Evolutionary conservation across 2,888 invertebrate species (phyloP).

Genomic region (Eupithecia subfuscata): DNA sequence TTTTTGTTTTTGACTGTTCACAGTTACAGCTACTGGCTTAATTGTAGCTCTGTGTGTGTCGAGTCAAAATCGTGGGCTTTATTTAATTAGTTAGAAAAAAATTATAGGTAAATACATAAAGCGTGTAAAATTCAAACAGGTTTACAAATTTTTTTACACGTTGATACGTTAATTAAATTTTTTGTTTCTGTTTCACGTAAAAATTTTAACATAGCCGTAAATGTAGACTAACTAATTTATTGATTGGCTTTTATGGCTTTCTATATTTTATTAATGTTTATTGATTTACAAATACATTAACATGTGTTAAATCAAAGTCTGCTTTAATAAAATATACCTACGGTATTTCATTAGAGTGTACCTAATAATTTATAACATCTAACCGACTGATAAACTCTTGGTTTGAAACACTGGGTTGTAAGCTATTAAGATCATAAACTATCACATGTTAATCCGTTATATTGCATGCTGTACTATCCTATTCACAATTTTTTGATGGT

Average conservation of each 20-base stretch:
- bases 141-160: background rate
- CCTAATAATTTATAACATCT: background rate
- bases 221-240: slow-evolving; percentile 30
- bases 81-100: background rate
- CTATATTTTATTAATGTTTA: slow-evolving; percentile 14
- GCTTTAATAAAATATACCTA: background rate
- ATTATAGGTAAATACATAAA: too few species aligned
- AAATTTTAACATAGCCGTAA: slow-evolving; percentile 17
- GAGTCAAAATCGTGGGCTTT: background rate
- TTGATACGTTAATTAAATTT: background rate
- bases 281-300: slow-evolving; percentile 4
- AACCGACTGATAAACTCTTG: background rate
- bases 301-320: background rate
- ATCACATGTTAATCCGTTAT: background rate
- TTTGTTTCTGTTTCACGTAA: slow-evolving; percentile 17
- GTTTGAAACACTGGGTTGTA: background rate
- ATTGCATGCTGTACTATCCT: too few species aligned
- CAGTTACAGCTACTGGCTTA: background rate
- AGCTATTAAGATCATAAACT: background rate
- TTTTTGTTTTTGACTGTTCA: background rate
- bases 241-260: slow-evolving; percentile 18
- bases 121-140: background rate
- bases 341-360: background rate
- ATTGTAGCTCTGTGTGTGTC: background rate
- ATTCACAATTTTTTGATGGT: too few species aligned